These are phyloP conservation scores for Barypeithes pellucidus DNA, from an alignment of 2,888 invertebrate genomes.

Conservation along the genomic window DNA sequence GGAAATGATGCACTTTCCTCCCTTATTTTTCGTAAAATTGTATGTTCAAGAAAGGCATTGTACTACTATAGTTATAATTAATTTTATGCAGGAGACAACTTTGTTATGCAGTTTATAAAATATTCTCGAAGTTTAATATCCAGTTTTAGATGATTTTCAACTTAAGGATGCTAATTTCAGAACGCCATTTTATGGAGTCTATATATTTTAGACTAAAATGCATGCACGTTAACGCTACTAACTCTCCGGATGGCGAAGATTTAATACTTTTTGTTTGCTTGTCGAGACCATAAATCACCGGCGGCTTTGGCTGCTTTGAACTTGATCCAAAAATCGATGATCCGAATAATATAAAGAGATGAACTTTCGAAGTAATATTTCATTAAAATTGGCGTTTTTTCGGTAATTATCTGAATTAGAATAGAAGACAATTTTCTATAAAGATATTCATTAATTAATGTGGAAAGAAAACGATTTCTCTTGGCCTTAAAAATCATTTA, in stretches of 20 bases:
- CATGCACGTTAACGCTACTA: not conserved
- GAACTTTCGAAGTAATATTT: not conserved
- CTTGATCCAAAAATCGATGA: slow-evolving; percentile 11
- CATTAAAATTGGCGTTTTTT: no score
- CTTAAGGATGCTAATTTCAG: not conserved
- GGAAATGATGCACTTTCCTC: no score
- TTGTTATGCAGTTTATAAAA: no score
- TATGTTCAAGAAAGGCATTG: no score
- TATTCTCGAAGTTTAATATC: not conserved
- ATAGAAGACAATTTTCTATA: no score
- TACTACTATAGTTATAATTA: no score
- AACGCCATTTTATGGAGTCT: not conserved
- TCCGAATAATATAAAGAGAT: not conserved
- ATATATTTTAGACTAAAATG: not conserved
- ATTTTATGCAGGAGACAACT: no score
- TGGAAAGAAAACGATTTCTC: no score
- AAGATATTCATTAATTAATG: no score
- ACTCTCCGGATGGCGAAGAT: not conserved
- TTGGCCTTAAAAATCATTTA: no score
- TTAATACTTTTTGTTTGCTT: slow-evolving; percentile 12
- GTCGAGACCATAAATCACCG: not conserved
- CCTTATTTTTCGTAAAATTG: no score
- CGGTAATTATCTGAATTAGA: no score
- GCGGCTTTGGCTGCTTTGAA: slow-evolving; percentile 2
- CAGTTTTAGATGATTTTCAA: not conserved